A percentile compares a stretch with the other conserved stretches of the same genome.
These are phyloP conservation scores for Elegia similella DNA, from an alignment of 2,888 invertebrate species.

Conservation along the genomic window DNA sequence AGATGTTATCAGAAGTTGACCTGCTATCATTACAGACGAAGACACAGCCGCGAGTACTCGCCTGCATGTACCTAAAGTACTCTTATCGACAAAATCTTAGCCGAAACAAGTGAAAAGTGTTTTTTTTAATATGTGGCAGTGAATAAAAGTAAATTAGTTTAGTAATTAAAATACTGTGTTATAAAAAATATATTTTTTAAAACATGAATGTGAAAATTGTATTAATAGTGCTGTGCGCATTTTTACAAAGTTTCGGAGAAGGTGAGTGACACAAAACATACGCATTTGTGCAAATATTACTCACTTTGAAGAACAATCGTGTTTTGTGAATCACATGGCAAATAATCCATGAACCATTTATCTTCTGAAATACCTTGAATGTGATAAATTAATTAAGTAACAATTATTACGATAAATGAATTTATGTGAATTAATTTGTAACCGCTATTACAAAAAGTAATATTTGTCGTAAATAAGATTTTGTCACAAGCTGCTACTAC, in stretches of 20 bases:
- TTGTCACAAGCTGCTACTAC: no score
- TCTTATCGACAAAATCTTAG: not conserved
- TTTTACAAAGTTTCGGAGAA: slow-evolving; percentile 36
- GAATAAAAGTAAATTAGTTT: not conserved
- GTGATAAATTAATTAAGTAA: no score
- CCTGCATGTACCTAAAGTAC: not conserved
- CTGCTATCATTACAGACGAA: slow-evolving; percentile 15
- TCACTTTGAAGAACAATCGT: slow-evolving; percentile 15
- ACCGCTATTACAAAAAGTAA: no score
- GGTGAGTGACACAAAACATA: slow-evolving; percentile 41
- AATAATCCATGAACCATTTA: not conserved
- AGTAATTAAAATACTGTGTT: not conserved
- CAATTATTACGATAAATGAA: no score
- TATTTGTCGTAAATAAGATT: no score
- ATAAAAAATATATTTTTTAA: slow-evolving; percentile 19
- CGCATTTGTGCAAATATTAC: slow-evolving; percentile 40
- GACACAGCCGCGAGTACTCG: slow-evolving; percentile 11
- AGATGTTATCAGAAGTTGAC: slow-evolving; percentile 19
- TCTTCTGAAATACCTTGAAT: not conserved
- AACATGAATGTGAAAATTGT: slow-evolving; percentile 47
- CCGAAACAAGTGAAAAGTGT: not conserved
- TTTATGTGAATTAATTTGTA: no score
- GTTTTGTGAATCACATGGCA: slow-evolving; percentile 8
- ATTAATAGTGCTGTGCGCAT: slow-evolving; percentile 42
- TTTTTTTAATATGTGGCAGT: not conserved